A percentile compares a stretch with the other conserved stretches of the same genome.
These are phyloP conservation scores for Sebastes iracundus DNA, from an alignment of 2,797 vertebrate genomes.

Conservation along the genomic window DNA sequence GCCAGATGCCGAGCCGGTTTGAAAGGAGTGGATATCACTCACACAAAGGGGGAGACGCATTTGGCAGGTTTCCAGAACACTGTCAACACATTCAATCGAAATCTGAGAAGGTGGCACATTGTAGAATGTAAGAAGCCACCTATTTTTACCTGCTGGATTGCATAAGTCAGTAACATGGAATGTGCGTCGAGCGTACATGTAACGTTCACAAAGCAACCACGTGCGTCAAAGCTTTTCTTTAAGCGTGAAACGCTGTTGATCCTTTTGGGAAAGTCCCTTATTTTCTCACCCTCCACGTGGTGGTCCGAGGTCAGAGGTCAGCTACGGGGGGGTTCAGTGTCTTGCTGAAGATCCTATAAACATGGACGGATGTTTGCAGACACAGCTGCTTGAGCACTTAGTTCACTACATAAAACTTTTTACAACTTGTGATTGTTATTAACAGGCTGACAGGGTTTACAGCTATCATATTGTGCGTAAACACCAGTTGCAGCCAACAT, in stretches of 20 bases:
- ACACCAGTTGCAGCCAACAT: background rate
- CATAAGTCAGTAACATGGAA: background rate
- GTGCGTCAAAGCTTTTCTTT: background rate
- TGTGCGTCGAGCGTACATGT: background rate
- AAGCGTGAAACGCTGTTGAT: background rate
- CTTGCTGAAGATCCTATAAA: constrained; percentile 10
- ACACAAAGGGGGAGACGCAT: constrained; percentile 13
- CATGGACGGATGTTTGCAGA: constrained; percentile 11
- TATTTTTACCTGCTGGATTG: constrained; percentile 23
- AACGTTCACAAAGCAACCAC: background rate
- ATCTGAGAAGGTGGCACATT: background rate
- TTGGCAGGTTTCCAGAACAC: constrained; percentile 34
- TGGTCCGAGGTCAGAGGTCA: constrained; percentile 44
- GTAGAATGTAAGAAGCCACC: background rate
- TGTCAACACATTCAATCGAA: constrained; percentile 18
- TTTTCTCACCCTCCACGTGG: background rate
- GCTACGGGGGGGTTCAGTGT: background rate
- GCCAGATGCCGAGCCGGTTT: constrained; percentile 39
- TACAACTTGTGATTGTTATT: background rate
- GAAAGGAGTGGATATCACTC: constrained; percentile 11
- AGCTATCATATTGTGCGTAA: background rate
- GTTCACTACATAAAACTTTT: background rate
- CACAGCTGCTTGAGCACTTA: constrained; percentile 22
- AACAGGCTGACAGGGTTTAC: background rate
- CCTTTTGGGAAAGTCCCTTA: background rate